These are phyloP conservation scores for Actenoides lindsayi DNA, from an alignment of 2,113 vertebrate genomes.

Conservation along the genomic window DNA sequence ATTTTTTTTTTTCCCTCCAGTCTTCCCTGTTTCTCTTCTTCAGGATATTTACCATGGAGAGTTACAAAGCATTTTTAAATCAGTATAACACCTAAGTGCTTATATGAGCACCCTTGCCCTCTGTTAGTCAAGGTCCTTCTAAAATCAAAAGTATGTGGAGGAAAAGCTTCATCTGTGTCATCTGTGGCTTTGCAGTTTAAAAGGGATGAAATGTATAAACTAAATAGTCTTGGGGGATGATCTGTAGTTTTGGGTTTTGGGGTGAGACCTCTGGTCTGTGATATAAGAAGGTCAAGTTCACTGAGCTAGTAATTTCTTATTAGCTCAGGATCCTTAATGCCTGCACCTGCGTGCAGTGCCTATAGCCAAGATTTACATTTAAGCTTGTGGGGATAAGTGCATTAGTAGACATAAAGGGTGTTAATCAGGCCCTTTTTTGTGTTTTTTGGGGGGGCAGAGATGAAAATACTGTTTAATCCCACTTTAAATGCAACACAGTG, in stretches of 20 bases:
- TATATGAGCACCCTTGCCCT: neutral
- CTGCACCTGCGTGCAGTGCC: neutral
- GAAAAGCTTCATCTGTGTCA: neutral
- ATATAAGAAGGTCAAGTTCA: neutral
- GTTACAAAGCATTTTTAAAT: neutral
- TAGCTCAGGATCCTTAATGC: neutral
- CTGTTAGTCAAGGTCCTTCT: neutral
- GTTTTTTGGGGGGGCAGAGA: neutral
- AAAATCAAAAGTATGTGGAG: neutral
- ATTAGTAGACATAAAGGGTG: neutral
- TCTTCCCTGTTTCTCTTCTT: neutral
- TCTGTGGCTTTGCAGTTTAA: neutral
- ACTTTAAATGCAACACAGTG: neutral
- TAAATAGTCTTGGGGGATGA: neutral
- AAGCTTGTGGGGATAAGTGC: neutral
- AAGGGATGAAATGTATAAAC: neutral
- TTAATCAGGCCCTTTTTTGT: neutral
- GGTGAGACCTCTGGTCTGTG: neutral
- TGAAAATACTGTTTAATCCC: neutral
- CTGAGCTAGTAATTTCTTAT: neutral
- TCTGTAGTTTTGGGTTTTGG: neutral
- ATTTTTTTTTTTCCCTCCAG: no score
- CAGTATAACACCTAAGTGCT: neutral
- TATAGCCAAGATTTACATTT: neutral
- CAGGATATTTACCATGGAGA: neutral